Evolutionary conservation across 2,113 vertebrate genomes (phyloP).

Genomic region (Salvelinus namaycush): DNA sequence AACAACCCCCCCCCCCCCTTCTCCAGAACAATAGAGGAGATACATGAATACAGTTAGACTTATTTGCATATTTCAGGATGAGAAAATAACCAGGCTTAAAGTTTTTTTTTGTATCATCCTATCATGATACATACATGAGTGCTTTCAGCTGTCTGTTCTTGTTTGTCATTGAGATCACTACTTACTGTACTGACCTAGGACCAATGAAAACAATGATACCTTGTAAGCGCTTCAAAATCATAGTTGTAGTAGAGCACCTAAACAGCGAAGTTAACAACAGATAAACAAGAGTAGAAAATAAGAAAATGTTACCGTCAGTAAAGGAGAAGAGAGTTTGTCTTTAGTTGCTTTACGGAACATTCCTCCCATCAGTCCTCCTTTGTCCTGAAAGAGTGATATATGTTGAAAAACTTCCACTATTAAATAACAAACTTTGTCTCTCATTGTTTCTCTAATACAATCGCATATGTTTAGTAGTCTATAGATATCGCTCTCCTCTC

Average conservation of each 20-base stretch:
- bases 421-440: background rate
- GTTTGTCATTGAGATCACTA: slow-evolving; percentile 34
- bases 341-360: slow-evolving; percentile 51
- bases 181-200: slow-evolving; percentile 27
- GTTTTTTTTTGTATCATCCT: background rate
- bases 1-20: slow-evolving; percentile 35
- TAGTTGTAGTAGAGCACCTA: background rate
- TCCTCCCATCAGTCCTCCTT: slow-evolving; percentile 35
- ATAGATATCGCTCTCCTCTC: background rate
- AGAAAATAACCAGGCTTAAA: background rate
- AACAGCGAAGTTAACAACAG: background rate
- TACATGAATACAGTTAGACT: background rate
- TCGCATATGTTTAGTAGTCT: too few relatives aligned
- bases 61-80: background rate
- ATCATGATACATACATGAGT: slow-evolving; percentile 5
- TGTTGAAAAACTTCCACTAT: background rate
- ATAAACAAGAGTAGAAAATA: background rate
- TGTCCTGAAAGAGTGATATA: slow-evolving; percentile 29
- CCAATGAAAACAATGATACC: slow-evolving; percentile 5
- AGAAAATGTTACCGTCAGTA: slow-evolving; percentile 26
- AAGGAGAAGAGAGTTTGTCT: slow-evolving; percentile 28
- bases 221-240: background rate
- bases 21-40: slow-evolving; percentile 14
- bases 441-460: too few relatives aligned
- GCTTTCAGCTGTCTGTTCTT: slow-evolving; percentile 10